A percentile compares a stretch with the other conserved stretches of the same genome.
Conservation (phyloP, 2,113 vertebrate genomes). For the Erpornis zantholeuca region DNA sequence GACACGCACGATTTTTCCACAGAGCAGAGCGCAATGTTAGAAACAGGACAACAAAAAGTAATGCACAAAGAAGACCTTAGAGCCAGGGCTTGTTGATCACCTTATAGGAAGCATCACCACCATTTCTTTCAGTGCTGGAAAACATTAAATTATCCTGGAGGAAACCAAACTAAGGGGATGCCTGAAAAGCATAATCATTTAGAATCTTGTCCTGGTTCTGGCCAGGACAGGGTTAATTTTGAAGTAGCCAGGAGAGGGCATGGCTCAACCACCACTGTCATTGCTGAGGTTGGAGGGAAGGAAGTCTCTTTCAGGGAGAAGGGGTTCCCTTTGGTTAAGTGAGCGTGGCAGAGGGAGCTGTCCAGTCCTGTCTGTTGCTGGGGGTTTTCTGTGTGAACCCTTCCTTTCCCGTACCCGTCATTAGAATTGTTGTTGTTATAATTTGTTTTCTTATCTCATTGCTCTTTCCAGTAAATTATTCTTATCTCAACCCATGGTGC, state of each 20-base stretch:
- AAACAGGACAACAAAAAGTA: not conserved
- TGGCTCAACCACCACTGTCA: not conserved
- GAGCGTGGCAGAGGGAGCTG: not conserved
- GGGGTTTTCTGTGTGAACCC: not conserved
- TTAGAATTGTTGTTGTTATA: not conserved
- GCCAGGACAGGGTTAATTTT: not conserved
- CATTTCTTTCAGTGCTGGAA: not conserved
- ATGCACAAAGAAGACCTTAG: not conserved
- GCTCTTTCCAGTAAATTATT: not conserved
- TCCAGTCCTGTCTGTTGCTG: not conserved
- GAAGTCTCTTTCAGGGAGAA: not conserved
- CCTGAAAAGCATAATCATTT: not conserved
- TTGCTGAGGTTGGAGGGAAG: not conserved
- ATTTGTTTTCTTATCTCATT: not conserved
- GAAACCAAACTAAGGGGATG: not conserved
- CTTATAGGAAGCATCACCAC: not conserved
- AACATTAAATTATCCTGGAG: not conserved
- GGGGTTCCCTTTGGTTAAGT: not conserved
- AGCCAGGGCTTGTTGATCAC: not conserved
- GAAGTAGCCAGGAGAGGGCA: not conserved
- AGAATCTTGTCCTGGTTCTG: not conserved
- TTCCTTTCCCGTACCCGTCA: not conserved
- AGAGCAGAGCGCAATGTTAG: not conserved
- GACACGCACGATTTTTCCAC: not conserved
- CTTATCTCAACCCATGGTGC: not conserved